Evolutionary conservation across 2,888 invertebrate species (phyloP).

Genomic region (Eutolmus rufibarbis): DNA sequence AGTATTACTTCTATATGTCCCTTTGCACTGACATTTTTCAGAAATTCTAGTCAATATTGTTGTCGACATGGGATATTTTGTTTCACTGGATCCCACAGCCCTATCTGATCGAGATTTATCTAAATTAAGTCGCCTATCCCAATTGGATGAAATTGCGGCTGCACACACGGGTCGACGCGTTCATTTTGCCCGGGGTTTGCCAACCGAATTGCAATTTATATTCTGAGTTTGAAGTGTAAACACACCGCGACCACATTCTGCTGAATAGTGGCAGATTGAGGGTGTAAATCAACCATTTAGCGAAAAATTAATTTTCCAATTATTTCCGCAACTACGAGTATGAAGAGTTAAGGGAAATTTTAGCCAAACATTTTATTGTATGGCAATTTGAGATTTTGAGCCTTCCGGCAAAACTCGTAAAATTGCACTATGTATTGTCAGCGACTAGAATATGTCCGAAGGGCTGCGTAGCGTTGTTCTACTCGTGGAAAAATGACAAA

Average conservation of each 20-base stretch:
- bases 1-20: not conserved
- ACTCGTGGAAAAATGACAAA: not conserved
- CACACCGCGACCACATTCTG: not conserved
- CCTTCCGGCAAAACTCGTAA: not conserved
- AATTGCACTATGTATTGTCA: not conserved
- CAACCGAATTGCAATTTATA: not conserved
- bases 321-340: not conserved
- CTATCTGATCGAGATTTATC: not conserved
- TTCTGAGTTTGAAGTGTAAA: not conserved
- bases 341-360: not conserved
- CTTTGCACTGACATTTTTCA: not conserved
- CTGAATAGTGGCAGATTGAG: not conserved
- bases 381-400: not conserved
- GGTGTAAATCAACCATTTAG: not conserved
- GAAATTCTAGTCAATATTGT: not conserved
- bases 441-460: not conserved
- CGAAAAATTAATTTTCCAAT: not conserved
- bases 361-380: not conserved
- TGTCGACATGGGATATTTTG: not conserved
- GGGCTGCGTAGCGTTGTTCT: not conserved
- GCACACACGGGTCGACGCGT: not conserved
- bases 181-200: not conserved
- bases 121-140: not conserved
- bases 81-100: not conserved
- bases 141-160: not conserved